phyloP scores from a whole-genome alignment of 2,888 invertebrate species.

The Ophioninae sp. region DNA sequence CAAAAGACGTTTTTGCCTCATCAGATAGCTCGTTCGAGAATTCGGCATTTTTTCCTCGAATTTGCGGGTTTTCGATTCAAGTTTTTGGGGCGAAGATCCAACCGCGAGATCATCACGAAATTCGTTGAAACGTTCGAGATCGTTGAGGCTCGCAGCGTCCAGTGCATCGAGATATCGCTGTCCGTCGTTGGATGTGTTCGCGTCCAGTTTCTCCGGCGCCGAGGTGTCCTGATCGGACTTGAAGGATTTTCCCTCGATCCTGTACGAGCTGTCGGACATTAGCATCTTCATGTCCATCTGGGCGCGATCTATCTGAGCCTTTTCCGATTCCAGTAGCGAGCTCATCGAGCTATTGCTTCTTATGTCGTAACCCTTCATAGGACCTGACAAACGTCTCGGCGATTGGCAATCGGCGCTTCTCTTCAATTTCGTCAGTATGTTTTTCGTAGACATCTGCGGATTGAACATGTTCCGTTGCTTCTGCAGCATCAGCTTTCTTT shows the following conservation, averaged over 20 bases:
- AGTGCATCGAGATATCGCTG: constrained; percentile 62
- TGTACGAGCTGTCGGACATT: constrained; percentile 70
- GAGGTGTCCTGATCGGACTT: constrained; percentile 62
- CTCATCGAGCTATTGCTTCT: constrained; percentile 81
- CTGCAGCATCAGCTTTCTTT: constrained; percentile 82
- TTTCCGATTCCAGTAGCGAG: constrained; percentile 79
- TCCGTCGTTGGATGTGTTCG: constrained; percentile 21
- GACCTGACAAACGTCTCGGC: constrained; percentile 81
- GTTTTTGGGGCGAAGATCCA: constrained; percentile 67
- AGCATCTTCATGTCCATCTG: constrained; percentile 71
- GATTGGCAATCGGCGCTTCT: constrained; percentile 80
- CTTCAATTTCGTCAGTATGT: constrained; percentile 82
- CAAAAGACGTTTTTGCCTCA: constrained; percentile 32
- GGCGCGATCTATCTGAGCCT: constrained; percentile 77
- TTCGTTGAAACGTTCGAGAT: constrained; percentile 45
- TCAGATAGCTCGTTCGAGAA: constrained; percentile 36
- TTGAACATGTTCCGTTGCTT: constrained; percentile 83
- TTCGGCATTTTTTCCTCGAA: constrained; percentile 79
- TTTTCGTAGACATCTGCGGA: constrained; percentile 82
- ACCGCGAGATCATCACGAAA: constrained; percentile 26
- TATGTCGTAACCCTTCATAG: constrained; percentile 82
- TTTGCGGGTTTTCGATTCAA: constrained; percentile 76
- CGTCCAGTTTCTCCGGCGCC: constrained; percentile 66
- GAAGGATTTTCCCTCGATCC: constrained; percentile 61
- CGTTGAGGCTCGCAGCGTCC: constrained; percentile 63